Evolutionary conservation across 2,113 vertebrate species (phyloP).

Genomic region (Phasianus colchicus): DNA sequence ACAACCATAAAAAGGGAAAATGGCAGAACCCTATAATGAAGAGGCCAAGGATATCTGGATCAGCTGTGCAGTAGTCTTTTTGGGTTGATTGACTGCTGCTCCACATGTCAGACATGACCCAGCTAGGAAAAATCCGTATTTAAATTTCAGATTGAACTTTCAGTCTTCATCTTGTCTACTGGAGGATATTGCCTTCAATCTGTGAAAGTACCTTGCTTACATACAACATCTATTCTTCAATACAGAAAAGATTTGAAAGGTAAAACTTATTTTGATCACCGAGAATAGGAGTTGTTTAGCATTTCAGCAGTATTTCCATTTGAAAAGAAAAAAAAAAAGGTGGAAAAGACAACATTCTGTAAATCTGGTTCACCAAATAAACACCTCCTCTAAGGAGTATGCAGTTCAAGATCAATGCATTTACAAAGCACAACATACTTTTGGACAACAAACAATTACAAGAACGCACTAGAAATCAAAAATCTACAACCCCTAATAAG

Average conservation of each 20-base stretch:
- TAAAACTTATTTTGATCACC: neutral
- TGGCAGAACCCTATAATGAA: neutral
- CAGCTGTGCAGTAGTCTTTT: neutral
- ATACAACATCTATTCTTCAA: neutral
- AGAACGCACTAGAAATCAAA: neutral
- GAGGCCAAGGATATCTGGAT: neutral
- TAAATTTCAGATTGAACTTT: neutral
- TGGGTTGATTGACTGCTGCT: neutral
- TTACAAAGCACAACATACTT: neutral
- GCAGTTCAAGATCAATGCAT: neutral
- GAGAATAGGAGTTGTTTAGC: neutral
- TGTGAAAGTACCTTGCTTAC: neutral
- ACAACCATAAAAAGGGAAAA: neutral
- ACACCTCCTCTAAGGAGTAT: neutral
- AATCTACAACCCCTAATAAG: neutral
- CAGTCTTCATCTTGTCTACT: neutral
- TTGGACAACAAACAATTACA: neutral
- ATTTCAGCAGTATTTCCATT: neutral
- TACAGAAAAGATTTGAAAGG: neutral
- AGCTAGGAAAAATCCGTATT: neutral
- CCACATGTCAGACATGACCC: neutral
- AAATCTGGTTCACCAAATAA: neutral
- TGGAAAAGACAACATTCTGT: neutral
- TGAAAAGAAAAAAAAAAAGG: neutral
- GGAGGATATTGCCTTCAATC: neutral